A percentile compares a stretch with the other conserved stretches of the same genome.
These are phyloP conservation scores for Zaprionus obscuricornis DNA, from an alignment of 2,888 invertebrate genomes.

Conservation along the genomic window DNA sequence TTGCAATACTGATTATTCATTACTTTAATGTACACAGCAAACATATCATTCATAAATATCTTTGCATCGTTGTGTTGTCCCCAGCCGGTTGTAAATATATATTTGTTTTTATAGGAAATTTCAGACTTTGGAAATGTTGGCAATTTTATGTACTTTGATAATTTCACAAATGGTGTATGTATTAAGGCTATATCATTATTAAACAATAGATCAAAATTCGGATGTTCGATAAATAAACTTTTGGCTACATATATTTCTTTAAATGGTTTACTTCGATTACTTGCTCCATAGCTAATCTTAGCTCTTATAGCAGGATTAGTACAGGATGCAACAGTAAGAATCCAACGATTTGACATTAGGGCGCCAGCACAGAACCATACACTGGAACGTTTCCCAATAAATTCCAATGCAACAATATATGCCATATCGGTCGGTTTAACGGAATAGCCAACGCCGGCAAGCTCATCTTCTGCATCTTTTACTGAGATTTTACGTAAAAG, in stretches of 20 bases:
- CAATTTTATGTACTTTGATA: neutral
- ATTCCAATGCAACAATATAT: conserved; percentile 30
- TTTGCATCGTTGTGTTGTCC: conserved; percentile 17
- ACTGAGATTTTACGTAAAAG: conserved; percentile 25
- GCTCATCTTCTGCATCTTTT: neutral
- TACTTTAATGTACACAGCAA: conserved; percentile 11
- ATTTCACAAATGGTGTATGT: conserved; percentile 15
- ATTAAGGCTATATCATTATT: conserved; percentile 36
- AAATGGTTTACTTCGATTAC: neutral
- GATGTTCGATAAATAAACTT: conserved; percentile 10
- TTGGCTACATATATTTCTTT: neutral
- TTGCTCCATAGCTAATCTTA: conserved; percentile 19
- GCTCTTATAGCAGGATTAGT: conserved; percentile 11
- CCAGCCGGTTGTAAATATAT: conserved; percentile 24
- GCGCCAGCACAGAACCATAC: conserved; percentile 45
- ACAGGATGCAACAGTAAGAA: conserved; percentile 40
- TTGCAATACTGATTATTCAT: neutral
- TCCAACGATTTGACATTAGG: conserved; percentile 26
- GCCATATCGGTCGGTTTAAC: neutral
- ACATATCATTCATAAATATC: neutral
- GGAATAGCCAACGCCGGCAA: conserved; percentile 9
- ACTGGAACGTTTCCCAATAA: neutral
- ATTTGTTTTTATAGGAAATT: neutral
- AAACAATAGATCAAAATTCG: neutral
- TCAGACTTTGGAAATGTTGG: neutral